Percentiles rank a stretch among this genome's conserved stretches.
Conservation (phyloP, 2,888 invertebrate species). For the Acleris sparsana region DNA sequence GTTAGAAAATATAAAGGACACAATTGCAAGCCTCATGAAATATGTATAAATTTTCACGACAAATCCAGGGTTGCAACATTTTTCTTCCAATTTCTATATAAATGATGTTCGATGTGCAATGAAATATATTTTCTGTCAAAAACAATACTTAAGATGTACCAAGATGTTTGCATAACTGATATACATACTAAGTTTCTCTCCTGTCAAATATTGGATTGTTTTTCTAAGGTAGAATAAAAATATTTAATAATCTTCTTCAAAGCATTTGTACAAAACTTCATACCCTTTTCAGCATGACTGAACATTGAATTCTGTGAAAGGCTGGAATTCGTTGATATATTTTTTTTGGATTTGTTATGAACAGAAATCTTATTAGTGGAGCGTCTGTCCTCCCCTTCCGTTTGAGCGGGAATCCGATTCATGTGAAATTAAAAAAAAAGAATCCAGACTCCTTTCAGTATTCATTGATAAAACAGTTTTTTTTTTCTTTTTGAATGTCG, state of each 20-base stretch:
- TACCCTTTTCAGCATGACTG: conserved; percentile 8
- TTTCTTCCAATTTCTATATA: not conserved
- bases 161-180: no score
- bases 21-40: conserved; percentile 17
- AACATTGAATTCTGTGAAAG: conserved; percentile 1
- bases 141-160: no score
- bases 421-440: not conserved
- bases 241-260: not conserved
- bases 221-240: not conserved
- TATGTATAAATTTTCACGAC: conserved; percentile 26
- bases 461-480: no score
- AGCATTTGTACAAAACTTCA: conserved; percentile 4
- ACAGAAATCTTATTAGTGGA: conserved; percentile 3
- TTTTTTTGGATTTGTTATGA: conserved; percentile 4
- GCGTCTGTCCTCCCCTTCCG: not conserved
- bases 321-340: conserved; percentile 7
- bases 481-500: no score
- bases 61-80: not conserved
- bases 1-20: conserved; percentile 4
- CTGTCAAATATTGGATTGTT: not conserved
- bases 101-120: conserved; percentile 1
- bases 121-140: not conserved
- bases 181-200: not conserved
- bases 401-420: not conserved
- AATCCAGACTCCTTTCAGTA: no score